phyloP scores from a whole-genome alignment of 2,113 vertebrate genomes.

The Daubentonia madagascariensis region DNA sequence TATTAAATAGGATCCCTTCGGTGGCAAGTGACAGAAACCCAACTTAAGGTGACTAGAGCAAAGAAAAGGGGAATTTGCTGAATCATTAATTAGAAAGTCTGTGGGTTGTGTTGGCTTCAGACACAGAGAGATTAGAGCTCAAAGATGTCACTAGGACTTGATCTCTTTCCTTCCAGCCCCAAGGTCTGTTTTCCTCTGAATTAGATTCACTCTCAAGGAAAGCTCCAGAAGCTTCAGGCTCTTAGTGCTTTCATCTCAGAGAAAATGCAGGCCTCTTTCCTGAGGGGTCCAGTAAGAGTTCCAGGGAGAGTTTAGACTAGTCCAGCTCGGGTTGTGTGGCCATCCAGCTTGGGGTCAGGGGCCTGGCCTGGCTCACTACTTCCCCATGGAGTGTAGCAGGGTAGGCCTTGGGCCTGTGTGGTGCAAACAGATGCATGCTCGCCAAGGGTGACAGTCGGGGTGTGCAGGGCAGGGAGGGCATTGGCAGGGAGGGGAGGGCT shows the following conservation, averaged over 20 bases:
- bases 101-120: not conserved
- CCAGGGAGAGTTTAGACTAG: not conserved
- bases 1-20: not conserved
- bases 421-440: not conserved
- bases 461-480: not conserved
- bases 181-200: not conserved
- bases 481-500: not conserved
- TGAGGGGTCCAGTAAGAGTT: not conserved
- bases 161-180: not conserved
- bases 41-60: not conserved
- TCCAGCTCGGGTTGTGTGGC: not conserved
- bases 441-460: not conserved
- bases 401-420: not conserved
- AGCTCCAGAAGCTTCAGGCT: not conserved
- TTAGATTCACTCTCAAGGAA: conserved; percentile 16
- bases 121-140: not conserved
- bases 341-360: not conserved
- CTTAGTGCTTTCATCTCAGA: not conserved
- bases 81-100: not conserved
- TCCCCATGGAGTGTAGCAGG: not conserved
- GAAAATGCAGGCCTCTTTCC: conserved; percentile 26
- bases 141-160: not conserved
- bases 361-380: not conserved
- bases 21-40: conserved; percentile 27
- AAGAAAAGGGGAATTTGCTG: not conserved